phyloP scores from a whole-genome alignment of 1,140 invertebrate genomes.

The Leptopilina boulardi region DNA sequence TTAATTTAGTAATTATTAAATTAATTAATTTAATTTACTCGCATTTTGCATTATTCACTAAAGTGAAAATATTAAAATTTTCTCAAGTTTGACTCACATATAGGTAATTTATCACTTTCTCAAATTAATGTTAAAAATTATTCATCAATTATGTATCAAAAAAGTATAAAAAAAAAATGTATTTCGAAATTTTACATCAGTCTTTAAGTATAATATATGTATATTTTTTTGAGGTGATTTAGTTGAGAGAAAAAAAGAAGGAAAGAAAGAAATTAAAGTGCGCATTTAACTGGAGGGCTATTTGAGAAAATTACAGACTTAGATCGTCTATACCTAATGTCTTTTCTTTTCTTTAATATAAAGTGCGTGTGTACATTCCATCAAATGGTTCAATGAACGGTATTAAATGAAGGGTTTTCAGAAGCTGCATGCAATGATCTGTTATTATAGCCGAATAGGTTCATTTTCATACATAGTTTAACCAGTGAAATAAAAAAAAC shows the following conservation, averaged over 20 bases:
- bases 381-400: slow-evolving; percentile 27
- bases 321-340: slow-evolving; percentile 9
- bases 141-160: not conserved
- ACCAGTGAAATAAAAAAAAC: not conserved
- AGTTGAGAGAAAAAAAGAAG: not conserved
- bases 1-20: no score
- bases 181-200: not conserved
- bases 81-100: no score
- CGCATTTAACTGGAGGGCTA: slow-evolving; percentile 21
- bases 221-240: not conserved
- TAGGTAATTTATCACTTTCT: not conserved
- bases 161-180: not conserved
- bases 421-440: not conserved
- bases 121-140: no score
- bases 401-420: slow-evolving; percentile 12
- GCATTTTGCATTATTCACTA: no score
- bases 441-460: not conserved
- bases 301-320: slow-evolving; percentile 16
- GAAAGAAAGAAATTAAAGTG: slow-evolving; percentile 2
- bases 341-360: slow-evolving; percentile 13
- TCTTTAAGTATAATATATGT: not conserved
- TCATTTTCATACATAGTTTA: slow-evolving; percentile 6
- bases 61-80: no score
- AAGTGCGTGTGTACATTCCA: slow-evolving; percentile 30
- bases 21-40: no score